These are phyloP conservation scores for Macroglossus sobrinus DNA, from an alignment of 2,113 vertebrate species.

Conservation along the genomic window DNA sequence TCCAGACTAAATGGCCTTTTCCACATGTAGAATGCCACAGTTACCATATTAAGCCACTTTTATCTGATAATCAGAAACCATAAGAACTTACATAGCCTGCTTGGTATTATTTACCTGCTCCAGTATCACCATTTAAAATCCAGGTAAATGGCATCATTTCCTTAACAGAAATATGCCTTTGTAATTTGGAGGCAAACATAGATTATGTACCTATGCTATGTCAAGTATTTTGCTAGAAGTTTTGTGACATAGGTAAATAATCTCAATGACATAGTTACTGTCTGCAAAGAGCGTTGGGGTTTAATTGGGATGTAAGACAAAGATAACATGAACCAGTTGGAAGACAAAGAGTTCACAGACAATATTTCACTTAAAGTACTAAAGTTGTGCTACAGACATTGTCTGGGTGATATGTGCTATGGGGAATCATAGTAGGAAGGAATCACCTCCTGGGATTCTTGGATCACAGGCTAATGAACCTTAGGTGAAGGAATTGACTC, in stretches of 20 bases:
- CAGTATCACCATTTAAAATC: not conserved
- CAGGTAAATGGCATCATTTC: not conserved
- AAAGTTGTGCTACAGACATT: not conserved
- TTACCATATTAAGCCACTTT: not conserved
- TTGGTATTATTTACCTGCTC: not conserved
- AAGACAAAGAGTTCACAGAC: conserved; percentile 17
- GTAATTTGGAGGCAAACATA: not conserved
- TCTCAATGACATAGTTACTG: not conserved
- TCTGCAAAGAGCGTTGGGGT: not conserved
- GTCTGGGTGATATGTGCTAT: conserved; percentile 1
- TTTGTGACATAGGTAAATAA: conserved; percentile 15
- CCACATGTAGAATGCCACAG: not conserved
- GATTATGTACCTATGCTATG: not conserved
- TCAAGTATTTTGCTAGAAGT: not conserved
- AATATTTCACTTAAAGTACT: not conserved
- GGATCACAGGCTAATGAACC: conserved; percentile 50
- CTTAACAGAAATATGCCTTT: not conserved
- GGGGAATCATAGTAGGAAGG: conserved; percentile 51
- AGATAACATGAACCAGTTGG: not conserved
- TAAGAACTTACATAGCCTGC: not conserved
- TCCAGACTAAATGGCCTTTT: not conserved
- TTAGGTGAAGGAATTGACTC: conserved; percentile 49
- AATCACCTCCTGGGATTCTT: conserved; percentile 39
- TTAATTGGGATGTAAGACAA: conserved; percentile 12
- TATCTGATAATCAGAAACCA: not conserved